Evolutionary conservation across 2,888 invertebrate genomes (phyloP), one percentile per base, ranked within the genome.

Genomic region (Harmothoe impar): DNA sequence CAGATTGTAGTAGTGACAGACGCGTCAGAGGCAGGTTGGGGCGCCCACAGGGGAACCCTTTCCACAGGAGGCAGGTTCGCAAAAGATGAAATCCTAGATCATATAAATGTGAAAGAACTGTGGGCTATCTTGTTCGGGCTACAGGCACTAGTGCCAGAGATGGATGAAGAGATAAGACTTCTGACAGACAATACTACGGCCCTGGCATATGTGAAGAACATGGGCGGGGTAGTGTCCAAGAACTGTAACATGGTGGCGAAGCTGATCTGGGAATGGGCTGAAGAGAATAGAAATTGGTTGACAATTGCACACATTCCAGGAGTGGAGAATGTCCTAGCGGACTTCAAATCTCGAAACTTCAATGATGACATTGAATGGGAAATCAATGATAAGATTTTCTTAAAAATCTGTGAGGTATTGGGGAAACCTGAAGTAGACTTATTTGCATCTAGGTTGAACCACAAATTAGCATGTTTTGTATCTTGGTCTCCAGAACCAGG

Each of bases 61-160:
- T 17, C 29, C 17, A 51, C 23, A 51, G 86, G 86, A 25, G 86
- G 52, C 29, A 35, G 86, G 29, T 86, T 15, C 23, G 29, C 3
- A 5, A 35, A 15, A 20, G 7, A 7, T 43, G 17, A 20, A n/a
- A n/a, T n/a, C n/a, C n/a, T n/a, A n/a, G 51, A 51, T 52, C 51
- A 86, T 25, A 86, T 86, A 51, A 86, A 86, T 86, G 86, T 86
- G 43, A n/a, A 51, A 52, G 86, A 86, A 51, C 43, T 86, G 25
- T 15, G 17, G n/a, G 86, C 86, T 12, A 86, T 86, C 20, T 29
- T n/a, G 5, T 54, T 35, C 10, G 43, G 51, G 35, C 29, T 86
- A 15, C 43, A 51, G 17, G 15, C 17, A 10, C 10, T 86, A 51
- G 10, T 10, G 3, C 7, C 12, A 51, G 17, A 15, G 15, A 15